Evolutionary conservation across 2,888 invertebrate species (phyloP).

Genomic region (Campoplex nolae): DNA sequence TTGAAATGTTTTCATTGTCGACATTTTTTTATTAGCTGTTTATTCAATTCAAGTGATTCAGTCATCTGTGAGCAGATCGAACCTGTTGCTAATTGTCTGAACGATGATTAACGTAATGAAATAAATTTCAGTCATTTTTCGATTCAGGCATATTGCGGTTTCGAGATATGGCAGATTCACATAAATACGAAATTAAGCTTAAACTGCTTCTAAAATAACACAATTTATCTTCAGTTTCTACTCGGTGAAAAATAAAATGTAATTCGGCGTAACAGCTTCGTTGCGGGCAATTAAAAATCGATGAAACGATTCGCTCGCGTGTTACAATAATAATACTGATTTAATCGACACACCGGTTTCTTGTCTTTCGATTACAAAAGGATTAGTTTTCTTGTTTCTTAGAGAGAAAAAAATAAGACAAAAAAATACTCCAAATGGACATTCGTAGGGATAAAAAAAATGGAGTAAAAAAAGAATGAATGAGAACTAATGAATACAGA

Average conservation of each 20-base stretch:
- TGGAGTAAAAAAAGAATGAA: conserved; percentile 22
- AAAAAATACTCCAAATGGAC: not conserved
- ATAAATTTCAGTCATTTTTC: not conserved
- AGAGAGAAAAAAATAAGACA: not conserved
- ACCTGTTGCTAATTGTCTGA: not conserved
- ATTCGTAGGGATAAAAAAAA: conserved; percentile 7
- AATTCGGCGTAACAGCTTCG: conserved; percentile 7
- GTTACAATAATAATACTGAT: conserved; percentile 67
- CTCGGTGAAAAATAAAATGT: not conserved
- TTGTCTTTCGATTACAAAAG: conserved; percentile 38
- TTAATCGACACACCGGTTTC: conserved; percentile 43
- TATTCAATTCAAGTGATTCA: not conserved
- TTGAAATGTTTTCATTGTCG: too few relatives aligned
- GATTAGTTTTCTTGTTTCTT: not conserved
- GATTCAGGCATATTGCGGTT: too few relatives aligned
- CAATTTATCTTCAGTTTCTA: not conserved
- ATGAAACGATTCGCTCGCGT: not conserved
- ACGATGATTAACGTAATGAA: conserved; percentile 3
- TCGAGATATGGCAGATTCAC: conserved; percentile 16
- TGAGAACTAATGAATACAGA: conserved; percentile 30
- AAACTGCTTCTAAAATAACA: not conserved
- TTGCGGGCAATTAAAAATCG: not conserved
- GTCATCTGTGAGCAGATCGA: not conserved
- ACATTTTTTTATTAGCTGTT: not conserved
- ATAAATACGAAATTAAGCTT: conserved; percentile 16